These are phyloP conservation scores for Napeogenes sylphis DNA, from an alignment of 2,888 invertebrate genomes.

Conservation along the genomic window DNA sequence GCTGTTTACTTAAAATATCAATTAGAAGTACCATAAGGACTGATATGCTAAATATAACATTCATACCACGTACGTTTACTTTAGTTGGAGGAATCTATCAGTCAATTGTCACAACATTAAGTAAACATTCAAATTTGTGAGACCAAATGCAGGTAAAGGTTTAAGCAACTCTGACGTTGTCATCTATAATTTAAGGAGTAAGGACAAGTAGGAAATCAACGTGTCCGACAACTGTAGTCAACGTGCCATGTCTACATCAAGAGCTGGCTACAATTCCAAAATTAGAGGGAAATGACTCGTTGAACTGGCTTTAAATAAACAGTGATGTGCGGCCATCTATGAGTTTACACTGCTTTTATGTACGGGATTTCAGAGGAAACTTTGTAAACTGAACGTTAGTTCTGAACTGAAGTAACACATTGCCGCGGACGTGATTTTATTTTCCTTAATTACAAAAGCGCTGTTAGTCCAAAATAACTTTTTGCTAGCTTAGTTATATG, in stretches of 20 bases:
- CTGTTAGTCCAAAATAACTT: conserved; percentile 5
- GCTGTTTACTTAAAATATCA: conserved; percentile 27
- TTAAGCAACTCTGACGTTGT: conserved; percentile 55
- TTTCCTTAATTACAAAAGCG: conserved; percentile 8
- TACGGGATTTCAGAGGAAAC: conserved; percentile 14
- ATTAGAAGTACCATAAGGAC: not conserved
- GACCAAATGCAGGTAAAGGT: conserved; percentile 52
- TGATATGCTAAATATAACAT: not conserved
- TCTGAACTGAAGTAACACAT: conserved; percentile 6
- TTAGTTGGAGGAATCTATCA: not conserved
- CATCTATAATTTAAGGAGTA: conserved; percentile 66
- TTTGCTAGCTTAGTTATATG: conserved; percentile 4
- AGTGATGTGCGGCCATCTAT: conserved; percentile 35
- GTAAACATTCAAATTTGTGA: not conserved
- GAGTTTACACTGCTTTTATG: conserved; percentile 16
- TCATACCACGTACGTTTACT: not conserved
- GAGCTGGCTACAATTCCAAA: conserved; percentile 44
- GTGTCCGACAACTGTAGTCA: conserved; percentile 48
- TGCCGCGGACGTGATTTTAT: conserved; percentile 7
- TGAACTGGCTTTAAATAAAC: conserved; percentile 46
- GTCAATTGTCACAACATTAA: not conserved
- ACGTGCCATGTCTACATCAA: conserved; percentile 47
- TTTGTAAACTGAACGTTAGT: conserved; percentile 6
- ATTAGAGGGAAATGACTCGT: conserved; percentile 49
- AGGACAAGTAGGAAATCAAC: conserved; percentile 53